Percentiles rank a stretch among this genome's conserved stretches.
These are phyloP conservation scores for Notospermus geniculatus DNA, from an alignment of 1,140 invertebrate species.

Conservation along the genomic window DNA sequence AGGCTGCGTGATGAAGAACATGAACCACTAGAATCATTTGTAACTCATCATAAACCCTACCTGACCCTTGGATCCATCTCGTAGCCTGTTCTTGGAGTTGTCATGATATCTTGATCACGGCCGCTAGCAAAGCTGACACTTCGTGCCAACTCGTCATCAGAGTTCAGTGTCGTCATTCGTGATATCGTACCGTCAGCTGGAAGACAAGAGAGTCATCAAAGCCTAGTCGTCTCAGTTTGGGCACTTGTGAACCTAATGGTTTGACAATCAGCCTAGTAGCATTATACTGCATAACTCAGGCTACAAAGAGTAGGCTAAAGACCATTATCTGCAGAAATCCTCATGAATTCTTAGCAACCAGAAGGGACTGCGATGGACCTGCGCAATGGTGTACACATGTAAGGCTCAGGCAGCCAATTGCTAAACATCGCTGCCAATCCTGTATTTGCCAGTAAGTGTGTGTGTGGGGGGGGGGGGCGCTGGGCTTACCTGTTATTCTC, in stretches of 20 bases:
- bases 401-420: not conserved
- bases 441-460: not conserved
- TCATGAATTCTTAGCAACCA: not conserved
- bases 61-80: slow-evolving; percentile 28
- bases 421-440: not conserved
- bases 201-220: too few relatives aligned
- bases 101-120: slow-evolving; percentile 16
- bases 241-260: too few relatives aligned
- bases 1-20: not conserved
- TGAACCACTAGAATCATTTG: not conserved
- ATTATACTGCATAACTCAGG: too few relatives aligned
- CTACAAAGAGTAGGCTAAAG: too few relatives aligned
- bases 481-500: slow-evolving; percentile 34
- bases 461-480: too few relatives aligned
- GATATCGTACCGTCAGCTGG: slow-evolving; percentile 35
- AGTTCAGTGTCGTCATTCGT: slow-evolving; percentile 23
- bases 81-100: slow-evolving; percentile 28
- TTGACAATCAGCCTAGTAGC: too few relatives aligned
- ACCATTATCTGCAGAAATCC: not conserved
- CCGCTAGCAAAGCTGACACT: slow-evolving; percentile 17
- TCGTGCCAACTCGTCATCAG: slow-evolving; percentile 18
- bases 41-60: slow-evolving; percentile 11
- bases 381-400: not conserved
- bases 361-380: not conserved
- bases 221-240: too few relatives aligned